A percentile compares a stretch with the other conserved stretches of the same genome.
Conservation (phyloP, 2,113 vertebrate species). For the Stigmatopora nigra region DNA sequence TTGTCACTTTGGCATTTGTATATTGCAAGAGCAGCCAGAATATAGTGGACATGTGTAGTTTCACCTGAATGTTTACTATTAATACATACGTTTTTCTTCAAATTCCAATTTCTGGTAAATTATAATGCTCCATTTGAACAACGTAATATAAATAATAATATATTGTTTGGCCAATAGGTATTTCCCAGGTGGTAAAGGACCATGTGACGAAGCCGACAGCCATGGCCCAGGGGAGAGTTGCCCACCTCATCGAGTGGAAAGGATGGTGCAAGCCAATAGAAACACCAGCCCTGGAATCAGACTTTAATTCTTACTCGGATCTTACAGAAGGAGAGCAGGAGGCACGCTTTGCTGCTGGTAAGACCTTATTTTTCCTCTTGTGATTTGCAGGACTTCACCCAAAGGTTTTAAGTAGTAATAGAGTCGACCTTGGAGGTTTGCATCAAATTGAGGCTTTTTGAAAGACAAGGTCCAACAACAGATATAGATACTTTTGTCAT, state of each 20-base stretch:
- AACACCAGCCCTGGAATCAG: slow-evolving; percentile 80
- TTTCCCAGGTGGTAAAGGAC: slow-evolving; percentile 97
- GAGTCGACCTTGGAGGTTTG: background rate
- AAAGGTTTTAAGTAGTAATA: background rate
- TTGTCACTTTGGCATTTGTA: background rate
- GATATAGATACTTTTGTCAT: background rate
- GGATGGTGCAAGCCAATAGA: slow-evolving; percentile 95
- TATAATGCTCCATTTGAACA: background rate
- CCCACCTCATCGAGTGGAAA: slow-evolving; percentile 98
- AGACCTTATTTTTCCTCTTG: slow-evolving; percentile 3
- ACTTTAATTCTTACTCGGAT: slow-evolving; percentile 93
- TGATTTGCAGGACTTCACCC: background rate
- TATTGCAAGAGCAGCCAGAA: background rate
- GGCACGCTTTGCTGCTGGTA: slow-evolving; percentile 91
- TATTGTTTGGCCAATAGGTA: slow-evolving; percentile 68
- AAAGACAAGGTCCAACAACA: background rate
- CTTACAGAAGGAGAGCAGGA: slow-evolving; percentile 94
- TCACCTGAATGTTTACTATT: too few relatives aligned
- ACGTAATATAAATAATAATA: background rate
- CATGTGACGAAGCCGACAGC: slow-evolving; percentile 96
- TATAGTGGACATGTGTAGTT: background rate
- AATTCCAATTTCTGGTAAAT: background rate
- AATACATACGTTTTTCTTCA: background rate
- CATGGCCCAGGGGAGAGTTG: slow-evolving; percentile 95
- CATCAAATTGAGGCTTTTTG: background rate